Evolutionary conservation across 2,888 invertebrate genomes (phyloP).

Genomic region (Leptogaster cylindrica): DNA sequence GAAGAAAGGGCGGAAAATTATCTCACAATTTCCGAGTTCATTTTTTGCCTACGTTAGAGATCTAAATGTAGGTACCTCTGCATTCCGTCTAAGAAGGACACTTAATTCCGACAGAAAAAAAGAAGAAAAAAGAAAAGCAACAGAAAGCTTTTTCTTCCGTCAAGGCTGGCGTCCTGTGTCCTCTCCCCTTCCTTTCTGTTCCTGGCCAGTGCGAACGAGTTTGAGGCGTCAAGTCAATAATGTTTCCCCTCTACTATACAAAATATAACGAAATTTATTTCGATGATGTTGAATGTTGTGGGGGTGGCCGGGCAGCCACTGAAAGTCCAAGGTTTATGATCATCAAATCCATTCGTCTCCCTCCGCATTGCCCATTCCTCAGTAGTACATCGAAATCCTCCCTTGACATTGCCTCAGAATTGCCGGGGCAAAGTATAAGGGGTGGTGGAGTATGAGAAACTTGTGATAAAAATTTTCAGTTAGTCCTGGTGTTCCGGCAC

Average conservation of each 20-base stretch:
- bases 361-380: conserved; percentile 1
- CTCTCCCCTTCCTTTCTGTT: background rate
- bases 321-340: conserved; percentile 19
- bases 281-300: conserved; percentile 3
- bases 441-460: conserved; percentile 1
- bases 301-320: background rate
- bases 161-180: too few species aligned
- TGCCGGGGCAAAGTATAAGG: background rate
- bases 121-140: too few species aligned
- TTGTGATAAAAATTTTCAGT: conserved; percentile 39
- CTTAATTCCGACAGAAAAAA: conserved; percentile 34
- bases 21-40: conserved; percentile 22
- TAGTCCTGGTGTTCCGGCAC: conserved; percentile 36
- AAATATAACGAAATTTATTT: conserved; percentile 34
- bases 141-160: conserved; percentile 18
- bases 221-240: conserved; percentile 33
- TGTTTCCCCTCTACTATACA: conserved; percentile 15
- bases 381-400: background rate
- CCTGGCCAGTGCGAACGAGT: background rate
- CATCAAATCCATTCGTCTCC: conserved; percentile 17
- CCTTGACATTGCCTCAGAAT: too few species aligned
- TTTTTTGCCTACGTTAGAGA: background rate
- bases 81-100: conserved; percentile 2
- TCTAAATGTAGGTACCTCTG: background rate
- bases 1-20: conserved; percentile 27